phyloP scores from a whole-genome alignment of 2,797 vertebrate species.

The Ibycter americanus region DNA sequence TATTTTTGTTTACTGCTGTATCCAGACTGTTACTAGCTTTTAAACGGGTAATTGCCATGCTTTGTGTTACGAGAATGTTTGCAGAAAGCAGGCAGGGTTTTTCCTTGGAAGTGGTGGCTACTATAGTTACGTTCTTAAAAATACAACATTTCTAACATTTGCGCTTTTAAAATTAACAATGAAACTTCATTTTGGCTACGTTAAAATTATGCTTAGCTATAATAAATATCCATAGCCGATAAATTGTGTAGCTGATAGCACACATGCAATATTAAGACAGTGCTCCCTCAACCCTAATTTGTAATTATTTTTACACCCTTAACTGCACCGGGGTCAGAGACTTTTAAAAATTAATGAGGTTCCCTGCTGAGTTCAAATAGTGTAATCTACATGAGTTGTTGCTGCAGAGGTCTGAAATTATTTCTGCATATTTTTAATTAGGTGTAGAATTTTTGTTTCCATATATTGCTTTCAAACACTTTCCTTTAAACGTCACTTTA shows the following conservation, averaged over 20 bases:
- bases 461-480: neutral
- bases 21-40: constrained; percentile 57
- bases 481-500: constrained; percentile 23
- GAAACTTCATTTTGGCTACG: constrained; percentile 33
- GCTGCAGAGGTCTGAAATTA: constrained; percentile 65
- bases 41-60: constrained; percentile 60
- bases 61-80: constrained; percentile 66
- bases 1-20: constrained; percentile 28
- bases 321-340: constrained; percentile 77
- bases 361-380: constrained; percentile 77
- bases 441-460: constrained; percentile 46
- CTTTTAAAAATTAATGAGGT: constrained; percentile 84
- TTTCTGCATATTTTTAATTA: constrained; percentile 59
- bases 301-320: constrained; percentile 80
- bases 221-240: constrained; percentile 34
- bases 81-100: constrained; percentile 50
- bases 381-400: constrained; percentile 68
- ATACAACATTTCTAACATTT: constrained; percentile 22
- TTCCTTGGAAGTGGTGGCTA: constrained; percentile 20
- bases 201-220: constrained; percentile 55
- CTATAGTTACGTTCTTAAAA: constrained; percentile 26
- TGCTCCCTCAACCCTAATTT: constrained; percentile 76
- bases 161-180: neutral
- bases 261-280: constrained; percentile 66
- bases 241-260: constrained; percentile 54